A percentile compares a stretch with the other conserved stretches of the same genome.
phyloP scores from a whole-genome alignment of 1,140 invertebrate species.

The Anoplophora glabripennis region DNA sequence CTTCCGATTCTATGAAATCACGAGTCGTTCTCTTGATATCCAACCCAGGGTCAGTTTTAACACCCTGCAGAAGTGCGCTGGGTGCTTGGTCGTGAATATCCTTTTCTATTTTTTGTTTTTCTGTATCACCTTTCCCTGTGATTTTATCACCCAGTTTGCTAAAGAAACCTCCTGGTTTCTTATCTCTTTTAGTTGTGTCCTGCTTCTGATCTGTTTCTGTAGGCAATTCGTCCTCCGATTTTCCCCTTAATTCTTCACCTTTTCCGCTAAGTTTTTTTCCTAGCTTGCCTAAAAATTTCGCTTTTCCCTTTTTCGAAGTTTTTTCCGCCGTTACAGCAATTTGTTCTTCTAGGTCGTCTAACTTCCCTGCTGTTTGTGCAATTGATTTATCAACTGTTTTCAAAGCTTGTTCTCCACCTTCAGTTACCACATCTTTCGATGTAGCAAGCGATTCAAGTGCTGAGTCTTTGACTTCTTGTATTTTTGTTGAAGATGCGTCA shows the following conservation, averaged over 20 bases:
- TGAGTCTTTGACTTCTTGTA: constrained; percentile 3
- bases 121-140: constrained; percentile 1
- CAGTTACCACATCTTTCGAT: too few species aligned
- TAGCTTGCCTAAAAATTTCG: constrained; percentile 29
- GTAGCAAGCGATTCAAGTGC: too few species aligned
- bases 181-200: neutral
- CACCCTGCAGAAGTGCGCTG: neutral
- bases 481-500: constrained; percentile 27
- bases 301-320: constrained; percentile 27
- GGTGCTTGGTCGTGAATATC: neutral
- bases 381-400: too few species aligned
- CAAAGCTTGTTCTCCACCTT: too few species aligned
- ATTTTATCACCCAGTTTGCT: constrained; percentile 16
- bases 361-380: too few species aligned
- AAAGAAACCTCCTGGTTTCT: constrained; percentile 12
- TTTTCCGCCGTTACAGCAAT: constrained; percentile 31
- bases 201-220: neutral
- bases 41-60: neutral
- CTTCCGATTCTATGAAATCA: constrained; percentile 26
- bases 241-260: constrained; percentile 27
- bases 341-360: constrained; percentile 1
- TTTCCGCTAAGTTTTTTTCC: constrained; percentile 19
- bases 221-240: constrained; percentile 24
- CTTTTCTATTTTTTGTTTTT: constrained; percentile 8
- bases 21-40: neutral